These are phyloP conservation scores for Caenorhabditis briggsae DNA, from an alignment of 1,140 invertebrate genomes.

Conservation along the genomic window DNA sequence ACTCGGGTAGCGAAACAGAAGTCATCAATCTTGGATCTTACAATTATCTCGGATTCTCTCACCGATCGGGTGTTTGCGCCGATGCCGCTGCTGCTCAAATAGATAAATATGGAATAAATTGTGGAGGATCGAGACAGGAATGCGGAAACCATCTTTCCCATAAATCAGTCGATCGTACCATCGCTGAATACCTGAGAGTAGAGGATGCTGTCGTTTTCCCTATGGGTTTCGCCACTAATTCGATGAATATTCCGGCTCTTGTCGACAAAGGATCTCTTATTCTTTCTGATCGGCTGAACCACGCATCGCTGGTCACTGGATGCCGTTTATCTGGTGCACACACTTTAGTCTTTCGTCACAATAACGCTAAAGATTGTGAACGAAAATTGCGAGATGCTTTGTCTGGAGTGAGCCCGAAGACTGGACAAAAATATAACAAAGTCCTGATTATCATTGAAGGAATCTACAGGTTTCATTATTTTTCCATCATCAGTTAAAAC, in stretches of 20 bases:
- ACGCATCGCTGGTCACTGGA: conserved; percentile 80
- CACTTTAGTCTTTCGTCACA: conserved; percentile 80
- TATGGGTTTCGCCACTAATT: conserved; percentile 99
- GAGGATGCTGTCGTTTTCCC: conserved; percentile 94
- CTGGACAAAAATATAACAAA: conserved; percentile 78
- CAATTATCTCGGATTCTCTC: conserved; percentile 82
- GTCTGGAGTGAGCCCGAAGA: conserved; percentile 79
- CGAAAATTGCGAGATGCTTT: conserved; percentile 78
- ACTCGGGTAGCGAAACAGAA: conserved; percentile 78
- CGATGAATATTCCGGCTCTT: conserved; percentile 90
- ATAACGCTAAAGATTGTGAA: conserved; percentile 79
- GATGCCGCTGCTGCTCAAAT: conserved; percentile 78
- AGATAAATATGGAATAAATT: conserved; percentile 78
- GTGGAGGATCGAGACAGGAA: conserved; percentile 79
- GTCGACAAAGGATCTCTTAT: conserved; percentile 81
- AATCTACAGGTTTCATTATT: conserved; percentile 60
- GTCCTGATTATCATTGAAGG: conserved; percentile 79
- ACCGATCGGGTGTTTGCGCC: conserved; percentile 80
- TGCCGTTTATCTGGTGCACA: conserved; percentile 79
- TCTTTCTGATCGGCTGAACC: conserved; percentile 77
- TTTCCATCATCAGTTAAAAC: background rate
- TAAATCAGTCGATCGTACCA: conserved; percentile 86
- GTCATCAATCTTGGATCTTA: conserved; percentile 81
- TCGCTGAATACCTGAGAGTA: conserved; percentile 90
- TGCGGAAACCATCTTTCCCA: conserved; percentile 82